Base-by-base conservation (phyloP, 2,113 vertebrate genomes). In the Vulpes lagopus region DNA sequence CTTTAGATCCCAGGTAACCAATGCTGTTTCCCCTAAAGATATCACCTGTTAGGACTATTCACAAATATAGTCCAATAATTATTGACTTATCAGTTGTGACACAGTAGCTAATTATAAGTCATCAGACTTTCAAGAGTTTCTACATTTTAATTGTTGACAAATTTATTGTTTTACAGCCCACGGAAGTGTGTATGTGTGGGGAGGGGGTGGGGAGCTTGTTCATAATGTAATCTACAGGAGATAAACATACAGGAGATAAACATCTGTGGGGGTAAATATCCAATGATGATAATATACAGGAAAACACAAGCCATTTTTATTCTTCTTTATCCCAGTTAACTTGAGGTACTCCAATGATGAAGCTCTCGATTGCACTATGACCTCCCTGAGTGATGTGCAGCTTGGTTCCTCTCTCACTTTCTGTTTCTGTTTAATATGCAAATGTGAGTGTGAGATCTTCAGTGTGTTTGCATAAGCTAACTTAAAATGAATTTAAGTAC, bases 381-480 rank as follows among this genome's bases (percentile, higher is more conserved):
- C 98, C 99, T 99, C 98, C 5, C 0, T 32, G 99, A 99, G 99
- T 96, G 99, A 99, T 97, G 99, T 99, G 99, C 99, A 98, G 95
- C 97, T 98, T 96, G 96, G 96, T 98, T 98, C 94, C 86, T 98
- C 95, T 96, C 96, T 84, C 97, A 97, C 98, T 98, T 98, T 97
- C 96, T 97, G 95, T 98, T 98, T 98, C 98, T 98, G 98, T 98
- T 97, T 92, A 98, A 97, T 95, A 94, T 94, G 98, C 98, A 90
- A 32, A 91, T 98, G 97, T 98, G 53, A 98, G 98, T 4, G 98
- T 98, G 98, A 98, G 98, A 98, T 97, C 98, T 96, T 95, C 94
- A 35, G 98, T 99, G 98, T 98, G 98, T 99, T 98, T 98, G 98
- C 98, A 97, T 98, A 98, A 98, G 96, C 98, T 99, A 98, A 98